phyloP scores from a whole-genome alignment of 37 sponge, comb jelly and placozoan genomes.

The Crambe crambe region DNA sequence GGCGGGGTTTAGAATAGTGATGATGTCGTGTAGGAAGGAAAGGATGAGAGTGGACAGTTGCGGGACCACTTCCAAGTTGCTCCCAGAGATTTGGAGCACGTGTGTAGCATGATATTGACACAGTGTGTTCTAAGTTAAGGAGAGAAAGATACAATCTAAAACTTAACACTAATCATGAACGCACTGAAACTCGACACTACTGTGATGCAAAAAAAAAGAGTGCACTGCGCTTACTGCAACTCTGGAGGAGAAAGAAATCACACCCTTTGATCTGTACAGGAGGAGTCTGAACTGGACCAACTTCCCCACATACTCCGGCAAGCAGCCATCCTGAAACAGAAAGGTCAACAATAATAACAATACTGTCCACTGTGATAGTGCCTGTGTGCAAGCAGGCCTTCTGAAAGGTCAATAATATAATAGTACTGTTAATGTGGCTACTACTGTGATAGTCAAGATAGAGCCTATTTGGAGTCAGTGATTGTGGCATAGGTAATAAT shows the following conservation, averaged over 20 bases:
- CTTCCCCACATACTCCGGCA: slow-evolving; percentile 30
- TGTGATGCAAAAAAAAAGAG: no score
- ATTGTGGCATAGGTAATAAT: no score
- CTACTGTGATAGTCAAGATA: no score
- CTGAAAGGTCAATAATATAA: no score
- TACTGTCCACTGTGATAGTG: no score
- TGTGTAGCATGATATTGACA: slow-evolving; percentile 59
- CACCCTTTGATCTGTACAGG: slow-evolving; percentile 22
- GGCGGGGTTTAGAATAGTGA: slow-evolving; percentile 37
- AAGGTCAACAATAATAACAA: no score
- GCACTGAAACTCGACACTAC: no score
- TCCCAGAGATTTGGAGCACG: slow-evolving; percentile 24
- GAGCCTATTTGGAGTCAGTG: no score
- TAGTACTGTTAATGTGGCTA: no score
- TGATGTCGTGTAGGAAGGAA: slow-evolving; percentile 29
- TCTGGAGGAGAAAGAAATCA: slow-evolving; percentile 15
- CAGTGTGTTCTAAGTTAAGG: slow-evolving; percentile 21
- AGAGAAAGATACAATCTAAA: neutral
- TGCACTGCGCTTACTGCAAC: slow-evolving; percentile 71
- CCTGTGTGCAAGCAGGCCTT: no score
- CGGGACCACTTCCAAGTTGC: slow-evolving; percentile 11
- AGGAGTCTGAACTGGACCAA: slow-evolving; percentile 67
- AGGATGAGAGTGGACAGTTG: slow-evolving; percentile 12
- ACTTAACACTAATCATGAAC: neutral
- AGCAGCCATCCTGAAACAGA: slow-evolving; percentile 18